Evolutionary conservation across 2,113 vertebrate genomes (phyloP).

Genomic region (Spea multiplicata): DNA sequence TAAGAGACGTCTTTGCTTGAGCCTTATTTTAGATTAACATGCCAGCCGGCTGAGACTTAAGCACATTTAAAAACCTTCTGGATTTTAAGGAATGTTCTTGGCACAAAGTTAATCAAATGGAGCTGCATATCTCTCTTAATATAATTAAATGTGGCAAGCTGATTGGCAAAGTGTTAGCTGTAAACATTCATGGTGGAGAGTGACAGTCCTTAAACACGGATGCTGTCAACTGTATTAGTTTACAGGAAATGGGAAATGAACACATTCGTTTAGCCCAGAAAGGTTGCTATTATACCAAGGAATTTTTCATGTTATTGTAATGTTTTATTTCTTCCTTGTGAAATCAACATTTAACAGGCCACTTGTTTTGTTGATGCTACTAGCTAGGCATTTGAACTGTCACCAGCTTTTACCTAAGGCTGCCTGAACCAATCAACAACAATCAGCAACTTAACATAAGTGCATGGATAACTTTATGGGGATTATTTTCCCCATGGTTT

Average conservation of each 20-base stretch:
- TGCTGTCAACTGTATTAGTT: slow-evolving; percentile 5
- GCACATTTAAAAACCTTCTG: slow-evolving; percentile 62
- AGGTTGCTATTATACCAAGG: no score
- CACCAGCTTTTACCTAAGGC: no score
- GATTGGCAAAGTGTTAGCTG: slow-evolving; percentile 51
- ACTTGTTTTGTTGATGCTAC: no score
- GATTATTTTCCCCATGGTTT: no score
- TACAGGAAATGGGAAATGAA: slow-evolving; percentile 15
- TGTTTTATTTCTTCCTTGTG: no score
- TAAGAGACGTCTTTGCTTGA: slow-evolving; percentile 63
- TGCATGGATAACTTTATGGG: no score
- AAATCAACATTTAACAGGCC: no score
- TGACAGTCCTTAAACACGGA: slow-evolving; percentile 26
- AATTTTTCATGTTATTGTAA: no score
- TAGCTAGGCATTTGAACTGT: no score
- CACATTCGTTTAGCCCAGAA: no score
- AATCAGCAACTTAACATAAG: no score
- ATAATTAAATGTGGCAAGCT: slow-evolving; percentile 66
- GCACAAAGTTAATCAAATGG: slow-evolving; percentile 56
- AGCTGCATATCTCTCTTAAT: slow-evolving; percentile 61
- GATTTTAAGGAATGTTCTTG: slow-evolving; percentile 67
- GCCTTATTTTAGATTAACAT: slow-evolving; percentile 61
- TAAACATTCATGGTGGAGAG: slow-evolving; percentile 40
- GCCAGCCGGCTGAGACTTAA: slow-evolving; percentile 64
- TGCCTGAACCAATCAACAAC: no score